Percentiles rank a stretch among this genome's conserved stretches.
These are phyloP conservation scores for Arctopsyche grandis DNA, from an alignment of 1,140 invertebrate genomes.

Conservation along the genomic window DNA sequence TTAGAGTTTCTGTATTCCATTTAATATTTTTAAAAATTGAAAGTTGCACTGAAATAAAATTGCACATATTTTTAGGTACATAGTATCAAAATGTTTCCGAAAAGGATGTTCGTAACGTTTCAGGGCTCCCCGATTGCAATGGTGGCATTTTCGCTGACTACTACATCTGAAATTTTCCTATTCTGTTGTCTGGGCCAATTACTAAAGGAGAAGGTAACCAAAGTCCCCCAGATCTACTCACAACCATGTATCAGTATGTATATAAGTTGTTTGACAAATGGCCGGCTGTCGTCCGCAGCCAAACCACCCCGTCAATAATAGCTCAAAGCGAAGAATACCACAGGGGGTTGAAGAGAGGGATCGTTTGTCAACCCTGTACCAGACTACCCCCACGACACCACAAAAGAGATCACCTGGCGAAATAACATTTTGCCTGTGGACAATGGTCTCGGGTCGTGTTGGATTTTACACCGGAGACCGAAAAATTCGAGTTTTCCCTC, in stretches of 20 bases:
- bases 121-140: slow-evolving; percentile 3
- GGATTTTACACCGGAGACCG: no score
- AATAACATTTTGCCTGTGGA: background rate
- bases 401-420: slow-evolving; percentile 10
- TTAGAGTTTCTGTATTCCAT: no score
- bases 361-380: slow-evolving; percentile 18
- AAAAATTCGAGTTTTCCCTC: background rate
- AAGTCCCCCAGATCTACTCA: background rate
- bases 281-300: slow-evolving; percentile 3
- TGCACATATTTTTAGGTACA: no score
- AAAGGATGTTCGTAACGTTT: background rate
- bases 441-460: background rate
- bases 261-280: slow-evolving; percentile 19
- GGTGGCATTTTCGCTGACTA: slow-evolving; percentile 9
- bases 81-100: background rate
- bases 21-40: no score
- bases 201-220: slow-evolving; percentile 23
- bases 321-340: background rate
- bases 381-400: background rate
- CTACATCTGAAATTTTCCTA: slow-evolving; percentile 24
- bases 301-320: slow-evolving; percentile 23
- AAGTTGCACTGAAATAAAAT: no score
- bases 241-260: no score
- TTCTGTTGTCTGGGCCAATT: slow-evolving; percentile 19
- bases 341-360: background rate